phyloP scores from a whole-genome alignment of 2,888 invertebrate genomes.

The Diarsia rubi region DNA sequence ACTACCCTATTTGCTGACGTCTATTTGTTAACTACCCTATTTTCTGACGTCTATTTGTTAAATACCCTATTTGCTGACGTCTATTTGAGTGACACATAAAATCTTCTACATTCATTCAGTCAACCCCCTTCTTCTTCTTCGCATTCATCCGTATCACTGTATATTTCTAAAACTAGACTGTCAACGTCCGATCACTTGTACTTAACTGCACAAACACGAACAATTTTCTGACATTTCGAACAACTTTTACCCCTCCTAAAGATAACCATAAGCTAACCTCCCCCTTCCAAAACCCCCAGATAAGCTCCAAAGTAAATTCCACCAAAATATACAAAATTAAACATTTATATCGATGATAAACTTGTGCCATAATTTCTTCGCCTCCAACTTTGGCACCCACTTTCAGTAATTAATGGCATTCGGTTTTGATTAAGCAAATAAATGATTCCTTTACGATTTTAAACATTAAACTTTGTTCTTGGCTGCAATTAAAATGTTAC shows the following conservation, averaged over 20 bases:
- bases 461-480: constrained; percentile 72
- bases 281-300: constrained; percentile 18
- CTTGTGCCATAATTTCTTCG: constrained; percentile 78
- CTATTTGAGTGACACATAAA: background rate
- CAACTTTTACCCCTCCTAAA: background rate
- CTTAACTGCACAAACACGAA: background rate
- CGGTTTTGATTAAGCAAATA: constrained; percentile 83
- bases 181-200: background rate
- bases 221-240: background rate
- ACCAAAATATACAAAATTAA: constrained; percentile 65
- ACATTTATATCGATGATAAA: constrained; percentile 76
- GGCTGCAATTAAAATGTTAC: constrained; percentile 72
- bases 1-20: no score
- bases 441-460: constrained; percentile 78
- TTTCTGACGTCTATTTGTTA: no score
- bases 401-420: constrained; percentile 81
- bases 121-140: no score
- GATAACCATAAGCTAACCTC: constrained; percentile 44
- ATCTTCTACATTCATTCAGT: background rate
- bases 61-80: no score
- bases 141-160: background rate
- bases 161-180: background rate
- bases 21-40: no score
- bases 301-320: constrained; percentile 53
- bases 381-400: constrained; percentile 72